Evolutionary conservation across 2,888 invertebrate species (phyloP), one percentile per base, ranked within the genome.

Genomic region (Coelinius sp.): DNA sequence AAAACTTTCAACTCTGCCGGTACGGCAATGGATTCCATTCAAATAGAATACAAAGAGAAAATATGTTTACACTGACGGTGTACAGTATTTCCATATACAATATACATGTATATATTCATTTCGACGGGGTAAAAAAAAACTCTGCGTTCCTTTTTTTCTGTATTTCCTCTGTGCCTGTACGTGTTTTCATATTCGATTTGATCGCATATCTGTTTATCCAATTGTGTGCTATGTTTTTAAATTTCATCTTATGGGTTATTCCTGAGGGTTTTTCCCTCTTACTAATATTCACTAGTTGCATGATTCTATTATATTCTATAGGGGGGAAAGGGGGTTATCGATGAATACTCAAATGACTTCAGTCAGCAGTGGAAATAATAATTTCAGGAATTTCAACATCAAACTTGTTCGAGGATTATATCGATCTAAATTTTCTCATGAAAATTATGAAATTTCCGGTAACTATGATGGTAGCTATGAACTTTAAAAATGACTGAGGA

Each of bases 31-130:
- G 73, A 76, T 79, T 78, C 75, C 77, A 77, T 80, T 78, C 81
- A 79, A 83, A 82, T 82, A 80, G 82, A 85, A 85, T 84, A 81
- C 81, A 83, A 85, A 84, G 82, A 80, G 79, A 78, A 82, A 85
- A 85, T 82, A 82, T 82, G 81, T 85, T 84, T 83, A 82, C 84
- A 78, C 71, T 74, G 76, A 69, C 75, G 76, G 66, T 67, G 70
- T 71, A 27, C 65, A 17, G 17, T 46, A n/a, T n/a, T n/a, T n/a
- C n/a, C n/a, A n/a, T n/a, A n/a, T n/a, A n/a, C n/a, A n/a, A n/a
- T n/a, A 44, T 52, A 35, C 69, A 59, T 59, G 25, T 27, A 25
- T 41, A 62, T 49, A 59, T 68, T 24, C 41, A 14, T 59, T 44
- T 53, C 44, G 20, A 27, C 20, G 6, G 44, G 35, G n/a, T 69